These are phyloP conservation scores for Uria lomvia DNA, from an alignment of 2,113 vertebrate genomes.

Conservation along the genomic window DNA sequence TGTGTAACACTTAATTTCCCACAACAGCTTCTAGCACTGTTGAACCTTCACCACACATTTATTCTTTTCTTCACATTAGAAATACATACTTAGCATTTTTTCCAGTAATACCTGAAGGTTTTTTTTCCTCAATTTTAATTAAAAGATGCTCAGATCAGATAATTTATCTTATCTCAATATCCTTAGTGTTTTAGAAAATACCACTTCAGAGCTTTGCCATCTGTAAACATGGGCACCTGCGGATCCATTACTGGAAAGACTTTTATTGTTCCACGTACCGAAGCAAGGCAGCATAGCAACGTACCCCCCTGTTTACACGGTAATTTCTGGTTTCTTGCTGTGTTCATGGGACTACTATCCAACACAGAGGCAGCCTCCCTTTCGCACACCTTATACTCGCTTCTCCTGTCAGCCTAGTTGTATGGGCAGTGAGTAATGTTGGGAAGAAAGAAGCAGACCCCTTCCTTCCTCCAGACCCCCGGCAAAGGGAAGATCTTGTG, in stretches of 20 bases:
- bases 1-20: not conserved
- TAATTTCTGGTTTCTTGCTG: not conserved
- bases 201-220: not conserved
- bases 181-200: not conserved
- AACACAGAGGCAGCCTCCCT: not conserved
- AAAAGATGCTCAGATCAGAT: not conserved
- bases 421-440: not conserved
- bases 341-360: not conserved
- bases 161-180: not conserved
- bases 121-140: not conserved
- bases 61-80: not conserved
- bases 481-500: not conserved
- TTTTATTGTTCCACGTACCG: accelerated
- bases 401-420: not conserved
- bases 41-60: not conserved
- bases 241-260: not conserved
- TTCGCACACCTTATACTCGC: accelerated
- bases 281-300: not conserved
- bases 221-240: not conserved
- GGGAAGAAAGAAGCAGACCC: not conserved
- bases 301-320: not conserved
- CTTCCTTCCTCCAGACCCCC: not conserved
- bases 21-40: not conserved
- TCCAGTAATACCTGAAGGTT: not conserved
- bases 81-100: not conserved